phyloP scores from a whole-genome alignment of 2,797 vertebrate genomes.

The Eupleurogrammus muticus region DNA sequence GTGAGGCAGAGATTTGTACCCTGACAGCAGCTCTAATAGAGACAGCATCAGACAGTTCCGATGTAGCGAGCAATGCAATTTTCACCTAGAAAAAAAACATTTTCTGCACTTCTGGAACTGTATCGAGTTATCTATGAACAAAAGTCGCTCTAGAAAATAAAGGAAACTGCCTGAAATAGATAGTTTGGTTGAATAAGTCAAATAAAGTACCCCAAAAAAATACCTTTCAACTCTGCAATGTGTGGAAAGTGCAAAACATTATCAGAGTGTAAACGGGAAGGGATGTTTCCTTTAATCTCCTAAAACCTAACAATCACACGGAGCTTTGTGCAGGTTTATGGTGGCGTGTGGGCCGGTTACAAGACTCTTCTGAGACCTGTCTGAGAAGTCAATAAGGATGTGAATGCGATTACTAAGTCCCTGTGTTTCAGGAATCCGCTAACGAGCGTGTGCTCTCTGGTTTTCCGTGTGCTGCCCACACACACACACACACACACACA shows the following conservation, averaged over 20 bases:
- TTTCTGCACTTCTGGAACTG: background rate
- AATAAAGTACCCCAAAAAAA: background rate
- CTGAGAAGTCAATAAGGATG: slow-evolving; percentile 38
- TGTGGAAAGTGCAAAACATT: background rate
- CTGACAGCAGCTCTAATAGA: background rate
- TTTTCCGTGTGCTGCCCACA: slow-evolving; percentile 27
- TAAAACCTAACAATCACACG: slow-evolving; percentile 8
- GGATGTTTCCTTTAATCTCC: slow-evolving; percentile 8
- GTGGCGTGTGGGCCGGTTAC: slow-evolving; percentile 41
- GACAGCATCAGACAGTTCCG: too few species aligned
- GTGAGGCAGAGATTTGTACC: background rate
- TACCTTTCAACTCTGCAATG: background rate
- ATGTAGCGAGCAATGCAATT: background rate
- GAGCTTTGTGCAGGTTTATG: slow-evolving; percentile 14
- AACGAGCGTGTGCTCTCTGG: slow-evolving; percentile 29
- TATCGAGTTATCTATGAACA: background rate
- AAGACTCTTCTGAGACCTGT: slow-evolving; percentile 35
- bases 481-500: too few species aligned
- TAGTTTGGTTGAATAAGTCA: background rate
- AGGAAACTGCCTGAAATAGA: slow-evolving; percentile 2
- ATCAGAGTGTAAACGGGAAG: slow-evolving; percentile 4
- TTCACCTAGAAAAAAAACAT: background rate
- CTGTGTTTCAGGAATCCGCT: slow-evolving; percentile 26
- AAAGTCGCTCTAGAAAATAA: background rate
- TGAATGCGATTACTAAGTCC: slow-evolving; percentile 43